Conservation (phyloP, 2,888 invertebrate species). For the Lasioglossum marginatum region DNA sequence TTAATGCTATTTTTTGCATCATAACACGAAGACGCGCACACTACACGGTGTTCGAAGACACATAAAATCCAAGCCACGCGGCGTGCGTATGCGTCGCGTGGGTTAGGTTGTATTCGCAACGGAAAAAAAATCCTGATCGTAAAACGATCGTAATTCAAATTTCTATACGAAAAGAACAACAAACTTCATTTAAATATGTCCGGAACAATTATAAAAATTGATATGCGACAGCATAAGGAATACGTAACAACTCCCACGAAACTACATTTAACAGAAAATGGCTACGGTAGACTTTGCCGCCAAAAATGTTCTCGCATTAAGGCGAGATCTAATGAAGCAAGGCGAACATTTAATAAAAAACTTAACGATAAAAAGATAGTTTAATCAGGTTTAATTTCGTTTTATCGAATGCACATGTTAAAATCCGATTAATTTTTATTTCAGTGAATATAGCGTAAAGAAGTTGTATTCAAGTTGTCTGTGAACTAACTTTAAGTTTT, state of each 20-base stretch:
- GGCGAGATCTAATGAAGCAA: neutral
- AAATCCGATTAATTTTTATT: neutral
- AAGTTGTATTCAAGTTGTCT: neutral
- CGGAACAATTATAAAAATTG: neutral
- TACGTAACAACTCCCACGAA: neutral
- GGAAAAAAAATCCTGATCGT: neutral
- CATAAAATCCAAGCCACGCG: constrained; percentile 72
- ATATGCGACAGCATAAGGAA: neutral
- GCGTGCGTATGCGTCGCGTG: constrained; percentile 1
- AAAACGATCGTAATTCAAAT: neutral
- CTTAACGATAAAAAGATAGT: neutral
- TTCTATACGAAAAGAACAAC: neutral
- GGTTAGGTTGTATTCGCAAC: constrained; percentile 26
- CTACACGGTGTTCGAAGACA: constrained; percentile 66
- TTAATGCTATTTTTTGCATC: constrained; percentile 73
- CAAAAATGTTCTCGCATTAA: neutral
- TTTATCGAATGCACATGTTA: neutral
- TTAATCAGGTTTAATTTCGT: too few species aligned
- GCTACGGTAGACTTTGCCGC: neutral
- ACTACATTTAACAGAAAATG: neutral
- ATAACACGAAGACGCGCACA: constrained; percentile 67
- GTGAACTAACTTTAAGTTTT: neutral
- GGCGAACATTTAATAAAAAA: neutral
- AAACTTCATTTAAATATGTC: neutral
- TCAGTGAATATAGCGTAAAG: neutral